Conservation (phyloP, 2,797 vertebrate genomes). For the Setipinna tenuifilis region DNA sequence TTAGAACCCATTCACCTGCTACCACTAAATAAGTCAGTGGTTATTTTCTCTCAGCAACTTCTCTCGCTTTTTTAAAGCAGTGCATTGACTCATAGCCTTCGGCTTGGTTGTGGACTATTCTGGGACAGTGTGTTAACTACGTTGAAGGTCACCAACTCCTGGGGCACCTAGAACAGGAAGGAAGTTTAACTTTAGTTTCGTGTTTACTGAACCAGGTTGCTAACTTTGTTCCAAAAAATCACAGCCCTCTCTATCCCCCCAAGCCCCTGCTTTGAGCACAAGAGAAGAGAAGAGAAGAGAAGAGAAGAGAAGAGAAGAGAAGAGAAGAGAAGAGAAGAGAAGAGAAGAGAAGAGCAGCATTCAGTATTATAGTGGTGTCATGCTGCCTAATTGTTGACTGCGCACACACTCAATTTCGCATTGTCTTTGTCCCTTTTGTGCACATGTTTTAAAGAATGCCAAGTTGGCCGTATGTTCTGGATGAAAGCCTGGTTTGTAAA, state of each 20-base stretch:
- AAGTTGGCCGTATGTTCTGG: neutral
- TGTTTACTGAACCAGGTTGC: neutral
- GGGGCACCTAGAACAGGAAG: neutral
- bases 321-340: too few relatives aligned
- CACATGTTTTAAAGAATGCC: neutral
- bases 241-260: neutral
- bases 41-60: neutral
- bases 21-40: neutral
- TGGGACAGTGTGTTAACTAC: neutral
- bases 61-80: neutral
- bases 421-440: constrained; percentile 4
- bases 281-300: neutral
- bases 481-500: constrained; percentile 14
- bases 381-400: neutral
- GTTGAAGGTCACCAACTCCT: neutral
- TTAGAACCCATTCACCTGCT: neutral
- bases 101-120: neutral
- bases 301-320: too few relatives aligned
- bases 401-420: neutral
- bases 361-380: neutral
- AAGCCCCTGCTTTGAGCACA: neutral
- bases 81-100: neutral
- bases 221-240: neutral
- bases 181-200: neutral
- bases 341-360: neutral